Evolutionary conservation across 2,888 invertebrate genomes (phyloP).

Genomic region (Polia nebulosa): DNA sequence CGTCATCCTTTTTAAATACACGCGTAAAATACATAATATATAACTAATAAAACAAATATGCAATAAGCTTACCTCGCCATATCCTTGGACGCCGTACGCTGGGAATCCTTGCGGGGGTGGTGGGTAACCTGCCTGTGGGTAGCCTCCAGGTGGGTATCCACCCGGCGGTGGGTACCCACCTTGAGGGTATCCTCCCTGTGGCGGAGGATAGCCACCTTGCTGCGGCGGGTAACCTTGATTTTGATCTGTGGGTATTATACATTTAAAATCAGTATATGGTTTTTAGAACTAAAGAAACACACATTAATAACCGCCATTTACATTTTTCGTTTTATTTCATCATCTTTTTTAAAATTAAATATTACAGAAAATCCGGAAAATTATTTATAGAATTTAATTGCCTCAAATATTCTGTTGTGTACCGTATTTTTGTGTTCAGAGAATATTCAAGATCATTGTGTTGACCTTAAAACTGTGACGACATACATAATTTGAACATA

Average conservation of each 20-base stretch:
- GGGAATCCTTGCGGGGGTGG: constrained; percentile 79
- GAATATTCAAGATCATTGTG: constrained; percentile 11
- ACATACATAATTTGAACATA: constrained; percentile 10
- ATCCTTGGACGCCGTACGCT: constrained; percentile 77
- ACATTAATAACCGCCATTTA: constrained; percentile 19
- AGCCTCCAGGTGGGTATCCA: constrained; percentile 78
- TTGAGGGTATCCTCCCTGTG: constrained; percentile 78
- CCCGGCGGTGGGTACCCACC: constrained; percentile 74
- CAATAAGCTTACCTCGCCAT: constrained; percentile 80
- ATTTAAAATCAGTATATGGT: constrained; percentile 16
- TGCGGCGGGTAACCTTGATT: constrained; percentile 81
- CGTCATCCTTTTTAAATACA: too few relatives aligned
- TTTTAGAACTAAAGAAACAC: constrained; percentile 1
- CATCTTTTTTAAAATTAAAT: too few relatives aligned
- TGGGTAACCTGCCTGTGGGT: constrained; percentile 82
- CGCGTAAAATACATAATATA: neutral
- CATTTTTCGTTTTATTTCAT: neutral
- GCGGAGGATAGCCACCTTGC: constrained; percentile 81
- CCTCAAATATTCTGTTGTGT: neutral
- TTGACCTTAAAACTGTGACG: constrained; percentile 10
- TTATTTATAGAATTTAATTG: constrained; percentile 20
- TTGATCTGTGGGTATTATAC: constrained; percentile 73
- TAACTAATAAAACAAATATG: neutral
- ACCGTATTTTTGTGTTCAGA: neutral
- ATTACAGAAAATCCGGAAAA: neutral